These are phyloP conservation scores for Macroramphosus scolopax DNA, from an alignment of 2,797 vertebrate species.

Conservation along the genomic window DNA sequence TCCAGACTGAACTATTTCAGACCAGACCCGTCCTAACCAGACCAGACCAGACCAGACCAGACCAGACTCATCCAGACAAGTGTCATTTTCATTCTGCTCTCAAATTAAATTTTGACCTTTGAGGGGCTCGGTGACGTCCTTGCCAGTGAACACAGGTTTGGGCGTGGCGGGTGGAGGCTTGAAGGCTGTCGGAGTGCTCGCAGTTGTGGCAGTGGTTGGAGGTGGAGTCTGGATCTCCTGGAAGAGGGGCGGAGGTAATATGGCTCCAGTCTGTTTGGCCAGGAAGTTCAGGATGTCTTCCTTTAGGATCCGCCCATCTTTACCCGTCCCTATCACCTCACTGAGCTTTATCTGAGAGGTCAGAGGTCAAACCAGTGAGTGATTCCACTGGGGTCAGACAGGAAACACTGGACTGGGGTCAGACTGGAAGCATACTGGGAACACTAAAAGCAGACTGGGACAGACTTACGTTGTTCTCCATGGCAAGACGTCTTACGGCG, in stretches of 20 bases:
- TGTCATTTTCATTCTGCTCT: not conserved
- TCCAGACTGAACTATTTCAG: too few species aligned
- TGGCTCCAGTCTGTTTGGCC: conserved; percentile 93
- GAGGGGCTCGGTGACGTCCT: conserved; percentile 87
- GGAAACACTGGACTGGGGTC: not conserved
- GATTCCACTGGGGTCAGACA: not conserved
- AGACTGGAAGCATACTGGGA: too few species aligned
- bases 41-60: too few species aligned
- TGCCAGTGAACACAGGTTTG: conserved; percentile 82
- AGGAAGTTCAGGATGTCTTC: conserved; percentile 96
- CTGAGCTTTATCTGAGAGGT: conserved; percentile 90
- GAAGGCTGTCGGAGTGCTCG: conserved; percentile 37
- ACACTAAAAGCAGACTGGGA: not conserved
- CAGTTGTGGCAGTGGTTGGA: conserved; percentile 34
- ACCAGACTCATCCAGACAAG: too few species aligned
- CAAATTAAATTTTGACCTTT: conserved; percentile 77
- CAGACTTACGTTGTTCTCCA: conserved; percentile 90
- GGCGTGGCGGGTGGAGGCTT: conserved; percentile 58
- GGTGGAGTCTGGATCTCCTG: conserved; percentile 81
- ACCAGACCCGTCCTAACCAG: too few species aligned
- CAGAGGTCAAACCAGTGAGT: conserved; percentile 1
- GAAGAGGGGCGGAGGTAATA: conserved; percentile 87
- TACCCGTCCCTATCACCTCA: conserved; percentile 91
- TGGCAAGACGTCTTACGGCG: conserved; percentile 91
- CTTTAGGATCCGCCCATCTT: conserved; percentile 93